Conservation (phyloP, 1,140 invertebrate genomes). For the Bombus pascuorum region DNA sequence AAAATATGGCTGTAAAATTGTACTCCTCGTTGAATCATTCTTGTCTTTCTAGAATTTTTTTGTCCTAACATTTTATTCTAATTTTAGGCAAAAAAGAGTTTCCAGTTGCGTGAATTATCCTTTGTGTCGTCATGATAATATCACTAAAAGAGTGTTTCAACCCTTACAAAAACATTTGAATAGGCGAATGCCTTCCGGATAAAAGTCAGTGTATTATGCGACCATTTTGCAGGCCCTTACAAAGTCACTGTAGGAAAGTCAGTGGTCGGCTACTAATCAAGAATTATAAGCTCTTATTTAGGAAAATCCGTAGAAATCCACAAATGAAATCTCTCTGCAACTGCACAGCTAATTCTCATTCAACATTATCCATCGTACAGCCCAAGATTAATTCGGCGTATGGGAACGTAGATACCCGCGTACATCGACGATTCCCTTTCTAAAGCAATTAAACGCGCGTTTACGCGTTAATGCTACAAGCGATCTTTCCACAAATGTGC, state of each 20-base stretch:
- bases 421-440: slow-evolving; percentile 2
- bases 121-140: no score
- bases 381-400: neutral
- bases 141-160: no score
- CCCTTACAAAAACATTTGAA: no score
- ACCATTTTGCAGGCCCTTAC: neutral
- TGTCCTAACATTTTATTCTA: no score
- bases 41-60: no score
- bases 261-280: neutral
- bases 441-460: slow-evolving; percentile 18
- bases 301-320: neutral
- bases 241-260: neutral
- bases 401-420: neutral
- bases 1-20: no score
- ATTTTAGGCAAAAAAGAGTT: no score
- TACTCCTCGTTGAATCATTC: no score
- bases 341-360: neutral
- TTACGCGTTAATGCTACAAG: neutral
- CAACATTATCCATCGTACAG: neutral
- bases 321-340: neutral
- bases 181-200: no score
- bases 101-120: no score
- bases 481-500: neutral
- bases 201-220: no score
- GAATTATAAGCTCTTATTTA: neutral